A percentile compares a stretch with the other conserved stretches of the same genome.
These are phyloP conservation scores for Galerucella pusilla DNA, from an alignment of 2,888 invertebrate species.

Conservation along the genomic window DNA sequence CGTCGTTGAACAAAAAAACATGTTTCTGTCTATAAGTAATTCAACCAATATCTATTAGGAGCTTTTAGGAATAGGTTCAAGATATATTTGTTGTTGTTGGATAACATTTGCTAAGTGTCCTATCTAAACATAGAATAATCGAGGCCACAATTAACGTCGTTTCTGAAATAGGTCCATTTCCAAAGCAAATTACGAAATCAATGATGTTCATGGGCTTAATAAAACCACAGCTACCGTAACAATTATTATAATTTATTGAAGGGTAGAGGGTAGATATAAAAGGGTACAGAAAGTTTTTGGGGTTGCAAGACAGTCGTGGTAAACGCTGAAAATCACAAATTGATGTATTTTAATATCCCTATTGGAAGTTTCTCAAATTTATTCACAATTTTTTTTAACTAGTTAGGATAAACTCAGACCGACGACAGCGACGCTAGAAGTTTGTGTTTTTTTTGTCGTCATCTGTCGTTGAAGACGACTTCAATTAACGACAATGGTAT, in stretches of 20 bases:
- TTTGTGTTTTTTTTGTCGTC: too few species aligned
- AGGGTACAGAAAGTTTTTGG: conserved; percentile 21
- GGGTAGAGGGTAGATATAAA: conserved; percentile 34
- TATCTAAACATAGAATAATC: conserved; percentile 24
- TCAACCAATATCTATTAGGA: too few species aligned
- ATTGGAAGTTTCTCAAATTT: too few species aligned
- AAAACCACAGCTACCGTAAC: conserved; percentile 21
- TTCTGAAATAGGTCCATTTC: conserved; percentile 34
- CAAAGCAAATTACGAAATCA: conserved; percentile 36
- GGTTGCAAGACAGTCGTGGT: conserved; percentile 19
- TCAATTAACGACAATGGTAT: too few species aligned
- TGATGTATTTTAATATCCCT: too few species aligned
- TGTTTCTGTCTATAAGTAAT: too few species aligned
- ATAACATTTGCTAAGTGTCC: conserved; percentile 26
- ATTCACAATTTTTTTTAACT: too few species aligned
- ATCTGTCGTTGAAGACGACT: too few species aligned
- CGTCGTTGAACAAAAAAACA: too few species aligned
- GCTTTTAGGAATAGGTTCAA: too few species aligned
- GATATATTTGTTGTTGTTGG: neutral
- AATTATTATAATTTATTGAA: conserved; percentile 36
- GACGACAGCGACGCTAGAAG: too few species aligned
- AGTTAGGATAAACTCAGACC: too few species aligned
- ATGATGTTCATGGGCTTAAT: conserved; percentile 33
- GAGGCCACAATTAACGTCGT: conserved; percentile 29
- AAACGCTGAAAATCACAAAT: conserved; percentile 31